These are phyloP conservation scores for Mya arenaria DNA, from an alignment of 1,140 invertebrate species.

Conservation along the genomic window DNA sequence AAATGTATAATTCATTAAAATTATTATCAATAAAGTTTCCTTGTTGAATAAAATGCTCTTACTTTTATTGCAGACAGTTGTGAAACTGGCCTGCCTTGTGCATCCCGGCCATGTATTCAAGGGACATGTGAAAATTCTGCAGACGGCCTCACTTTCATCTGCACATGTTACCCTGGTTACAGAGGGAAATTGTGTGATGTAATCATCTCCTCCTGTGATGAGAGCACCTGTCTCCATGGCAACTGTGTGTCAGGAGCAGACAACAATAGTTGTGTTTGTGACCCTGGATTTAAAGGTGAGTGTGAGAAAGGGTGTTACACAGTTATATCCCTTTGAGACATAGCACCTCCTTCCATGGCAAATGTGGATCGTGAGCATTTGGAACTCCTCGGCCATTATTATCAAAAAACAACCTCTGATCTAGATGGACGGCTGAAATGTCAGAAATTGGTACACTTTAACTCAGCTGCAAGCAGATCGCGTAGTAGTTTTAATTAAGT, in stretches of 20 bases:
- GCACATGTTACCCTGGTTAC: conserved; percentile 66
- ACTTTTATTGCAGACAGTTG: conserved; percentile 56
- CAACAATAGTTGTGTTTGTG: conserved; percentile 64
- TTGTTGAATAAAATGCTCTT: no score
- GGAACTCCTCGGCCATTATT: no score
- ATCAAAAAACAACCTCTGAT: no score
- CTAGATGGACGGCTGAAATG: no score
- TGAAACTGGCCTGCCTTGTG: conserved; percentile 71
- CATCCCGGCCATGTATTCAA: conserved; percentile 43
- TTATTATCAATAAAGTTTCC: no score
- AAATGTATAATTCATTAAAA: no score
- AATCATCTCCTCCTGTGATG: conserved; percentile 55
- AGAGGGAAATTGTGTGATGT: conserved; percentile 76
- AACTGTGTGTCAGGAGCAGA: conserved; percentile 48
- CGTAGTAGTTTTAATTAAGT: no score
- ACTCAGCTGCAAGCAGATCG: no score
- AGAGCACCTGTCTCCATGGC: conserved; percentile 88
- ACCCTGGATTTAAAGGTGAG: conserved; percentile 84
- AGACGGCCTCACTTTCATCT: conserved; percentile 78
- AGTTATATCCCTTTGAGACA: no score
- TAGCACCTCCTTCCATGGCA: no score
- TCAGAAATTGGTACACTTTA: no score
- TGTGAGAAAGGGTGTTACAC: not conserved
- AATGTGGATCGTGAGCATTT: no score
- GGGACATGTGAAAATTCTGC: conserved; percentile 88